Conservation (phyloP, 2,113 vertebrate species). For the Tricholaema leucomelas region DNA sequence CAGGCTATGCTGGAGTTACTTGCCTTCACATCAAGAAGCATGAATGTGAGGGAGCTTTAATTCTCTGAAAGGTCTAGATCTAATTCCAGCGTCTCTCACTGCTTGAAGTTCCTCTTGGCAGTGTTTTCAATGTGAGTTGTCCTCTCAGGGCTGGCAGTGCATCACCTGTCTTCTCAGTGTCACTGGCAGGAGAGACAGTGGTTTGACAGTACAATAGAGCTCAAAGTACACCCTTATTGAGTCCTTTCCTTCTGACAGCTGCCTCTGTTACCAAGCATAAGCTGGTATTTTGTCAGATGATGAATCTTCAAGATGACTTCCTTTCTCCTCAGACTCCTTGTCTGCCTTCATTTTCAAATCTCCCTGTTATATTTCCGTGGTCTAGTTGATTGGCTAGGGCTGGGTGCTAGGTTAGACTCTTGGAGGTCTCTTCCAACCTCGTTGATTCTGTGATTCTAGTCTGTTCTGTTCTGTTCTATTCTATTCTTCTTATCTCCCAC, state of each 20-base stretch:
- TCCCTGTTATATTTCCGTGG: not conserved
- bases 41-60: not conserved
- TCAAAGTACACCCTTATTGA: not conserved
- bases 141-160: not conserved
- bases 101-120: not conserved
- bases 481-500: not conserved
- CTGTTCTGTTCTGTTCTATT: no score
- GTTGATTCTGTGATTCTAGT: no score
- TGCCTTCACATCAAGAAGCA: not conserved
- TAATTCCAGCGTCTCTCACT: not conserved
- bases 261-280: not conserved
- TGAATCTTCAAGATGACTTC: not conserved
- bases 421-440: no score
- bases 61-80: not conserved
- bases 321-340: not conserved
- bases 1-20: not conserved
- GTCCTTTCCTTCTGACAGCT: not conserved
- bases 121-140: fast-evolving
- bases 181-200: not conserved
- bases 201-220: not conserved
- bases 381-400: no score
- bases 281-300: not conserved
- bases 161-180: not conserved
- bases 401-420: no score
- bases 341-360: not conserved